These are phyloP conservation scores for Alexandromys fortis DNA, from an alignment of 2,113 vertebrate species.

Conservation along the genomic window DNA sequence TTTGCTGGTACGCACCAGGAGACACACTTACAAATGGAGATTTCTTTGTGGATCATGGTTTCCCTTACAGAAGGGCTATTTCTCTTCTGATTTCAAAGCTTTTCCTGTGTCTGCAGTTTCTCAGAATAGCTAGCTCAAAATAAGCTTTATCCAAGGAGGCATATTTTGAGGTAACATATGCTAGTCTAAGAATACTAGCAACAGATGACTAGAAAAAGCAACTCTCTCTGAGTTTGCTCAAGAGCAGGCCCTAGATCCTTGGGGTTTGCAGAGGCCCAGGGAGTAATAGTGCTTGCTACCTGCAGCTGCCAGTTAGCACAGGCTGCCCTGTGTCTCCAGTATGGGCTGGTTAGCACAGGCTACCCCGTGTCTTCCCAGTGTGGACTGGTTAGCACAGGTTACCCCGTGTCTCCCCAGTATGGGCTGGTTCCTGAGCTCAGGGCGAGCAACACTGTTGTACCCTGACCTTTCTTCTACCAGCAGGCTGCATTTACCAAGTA, in stretches of 20 bases:
- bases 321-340: background rate
- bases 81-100: background rate
- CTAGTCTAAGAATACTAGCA: background rate
- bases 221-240: background rate
- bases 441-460: background rate
- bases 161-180: background rate
- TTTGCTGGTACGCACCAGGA: background rate
- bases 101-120: slow-evolving; percentile 11
- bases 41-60: background rate
- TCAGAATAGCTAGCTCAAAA: slow-evolving; percentile 33
- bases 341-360: too few relatives aligned
- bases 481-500: background rate
- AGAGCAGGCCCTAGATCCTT: background rate
- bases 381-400: too few relatives aligned
- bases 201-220: background rate
- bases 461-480: background rate
- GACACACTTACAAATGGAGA: background rate
- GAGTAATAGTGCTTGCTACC: background rate
- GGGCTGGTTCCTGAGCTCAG: background rate
- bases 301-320: fast-evolving
- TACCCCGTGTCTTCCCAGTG: background rate
- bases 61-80: background rate
- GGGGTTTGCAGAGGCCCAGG: background rate
- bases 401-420: background rate
- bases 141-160: background rate